Conservation (phyloP, 2,113 vertebrate species). For the Notechis scutatus region DNA sequence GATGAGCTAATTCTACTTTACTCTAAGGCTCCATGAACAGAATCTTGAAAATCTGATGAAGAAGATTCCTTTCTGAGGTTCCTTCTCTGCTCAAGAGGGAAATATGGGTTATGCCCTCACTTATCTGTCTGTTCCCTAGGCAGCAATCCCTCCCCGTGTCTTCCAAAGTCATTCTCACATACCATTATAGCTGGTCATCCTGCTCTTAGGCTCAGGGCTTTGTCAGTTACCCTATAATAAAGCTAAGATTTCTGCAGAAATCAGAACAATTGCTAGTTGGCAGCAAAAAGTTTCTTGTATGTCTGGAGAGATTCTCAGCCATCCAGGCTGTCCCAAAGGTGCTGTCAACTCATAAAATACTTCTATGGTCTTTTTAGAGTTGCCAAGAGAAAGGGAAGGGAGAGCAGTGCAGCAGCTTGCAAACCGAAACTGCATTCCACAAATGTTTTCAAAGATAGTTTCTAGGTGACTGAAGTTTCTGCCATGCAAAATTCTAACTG, state of each 20-base stretch:
- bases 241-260: not conserved
- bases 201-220: not conserved
- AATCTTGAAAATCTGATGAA: not conserved
- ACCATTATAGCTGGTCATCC: not conserved
- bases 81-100: not conserved
- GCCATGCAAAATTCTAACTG: too few relatives aligned
- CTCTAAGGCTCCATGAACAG: not conserved
- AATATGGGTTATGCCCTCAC: not conserved
- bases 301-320: not conserved
- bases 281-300: not conserved
- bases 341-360: too few relatives aligned
- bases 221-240: not conserved
- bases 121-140: not conserved
- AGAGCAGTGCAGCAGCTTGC: too few relatives aligned
- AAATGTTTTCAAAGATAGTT: too few relatives aligned
- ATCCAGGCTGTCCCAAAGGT: too few relatives aligned
- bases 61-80: not conserved
- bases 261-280: not conserved
- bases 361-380: too few relatives aligned
- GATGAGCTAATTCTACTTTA: not conserved
- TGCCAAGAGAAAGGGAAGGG: too few relatives aligned
- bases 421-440: too few relatives aligned
- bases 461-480: too few relatives aligned
- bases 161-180: not conserved
- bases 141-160: too few relatives aligned